Percentiles rank a stretch among this genome's conserved stretches.
Evolutionary conservation across 2,888 invertebrate species (phyloP).

Genomic region (Dexiosoma caninum): DNA sequence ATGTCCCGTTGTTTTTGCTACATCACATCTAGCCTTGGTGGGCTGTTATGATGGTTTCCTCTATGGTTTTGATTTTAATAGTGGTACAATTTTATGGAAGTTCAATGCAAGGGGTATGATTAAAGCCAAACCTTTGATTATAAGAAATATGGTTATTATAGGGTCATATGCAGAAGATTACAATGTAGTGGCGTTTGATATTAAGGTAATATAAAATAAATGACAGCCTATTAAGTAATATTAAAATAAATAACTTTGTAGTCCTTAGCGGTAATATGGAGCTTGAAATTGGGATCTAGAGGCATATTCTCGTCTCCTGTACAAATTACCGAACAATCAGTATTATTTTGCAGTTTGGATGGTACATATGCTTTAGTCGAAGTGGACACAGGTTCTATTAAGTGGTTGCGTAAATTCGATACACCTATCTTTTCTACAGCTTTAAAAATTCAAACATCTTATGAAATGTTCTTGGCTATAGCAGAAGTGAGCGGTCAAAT

Average conservation of each 20-base stretch:
- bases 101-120: conserved; percentile 78
- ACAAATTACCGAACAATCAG: conserved; percentile 67
- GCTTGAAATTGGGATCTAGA: conserved; percentile 76
- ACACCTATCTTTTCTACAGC: conserved; percentile 83
- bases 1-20: conserved; percentile 80
- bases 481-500: conserved; percentile 79
- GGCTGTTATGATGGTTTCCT: conserved; percentile 88
- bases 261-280: conserved; percentile 67
- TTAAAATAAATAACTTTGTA: not conserved
- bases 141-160: conserved; percentile 80
- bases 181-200: conserved; percentile 72
- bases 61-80: conserved; percentile 81
- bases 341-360: conserved; percentile 79
- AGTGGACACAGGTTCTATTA: conserved; percentile 77
- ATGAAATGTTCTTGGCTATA: conserved; percentile 67
- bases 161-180: conserved; percentile 78
- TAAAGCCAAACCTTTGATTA: conserved; percentile 79
- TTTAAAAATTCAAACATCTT: conserved; percentile 59
- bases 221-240: not conserved
- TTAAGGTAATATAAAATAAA: conserved; percentile 62
- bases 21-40: conserved; percentile 80
- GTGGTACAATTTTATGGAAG: conserved; percentile 81
- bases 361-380: conserved; percentile 79
- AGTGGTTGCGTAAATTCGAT: conserved; percentile 79
- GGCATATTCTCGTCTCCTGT: conserved; percentile 80